A percentile compares a stretch with the other conserved stretches of the same genome.
phyloP scores from a whole-genome alignment of 2,113 vertebrate genomes.

The Phylloscopus trochilus region DNA sequence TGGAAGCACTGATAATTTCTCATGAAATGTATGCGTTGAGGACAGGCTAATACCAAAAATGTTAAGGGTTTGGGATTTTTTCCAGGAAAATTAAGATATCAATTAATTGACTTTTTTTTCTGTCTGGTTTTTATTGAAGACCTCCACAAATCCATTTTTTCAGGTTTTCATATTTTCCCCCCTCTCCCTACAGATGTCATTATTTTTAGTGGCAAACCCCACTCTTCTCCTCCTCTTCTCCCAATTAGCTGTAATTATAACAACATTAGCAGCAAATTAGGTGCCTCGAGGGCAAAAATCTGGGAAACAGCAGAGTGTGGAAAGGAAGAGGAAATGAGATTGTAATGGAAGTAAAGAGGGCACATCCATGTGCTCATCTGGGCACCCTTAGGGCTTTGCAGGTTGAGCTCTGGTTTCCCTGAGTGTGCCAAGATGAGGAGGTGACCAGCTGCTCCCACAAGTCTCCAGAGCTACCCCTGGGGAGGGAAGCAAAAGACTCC shows the following conservation, averaged over 20 bases:
- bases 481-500: not conserved
- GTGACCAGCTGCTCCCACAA: not conserved
- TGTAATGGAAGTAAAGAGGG: not conserved
- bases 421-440: not conserved
- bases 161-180: not conserved
- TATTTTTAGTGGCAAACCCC: conserved; percentile 13
- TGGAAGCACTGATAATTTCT: conserved; percentile 1
- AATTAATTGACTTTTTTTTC: not conserved
- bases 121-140: not conserved
- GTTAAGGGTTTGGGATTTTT: not conserved
- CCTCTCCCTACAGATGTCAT: not conserved
- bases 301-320: conserved; percentile 7
- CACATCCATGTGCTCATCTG: not conserved
- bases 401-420: not conserved
- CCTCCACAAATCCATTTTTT: conserved; percentile 13
- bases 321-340: not conserved
- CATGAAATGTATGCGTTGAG: not conserved
- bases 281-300: conserved; percentile 44
- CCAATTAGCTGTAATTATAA: conserved; percentile 52
- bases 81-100: conserved; percentile 13
- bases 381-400: not conserved
- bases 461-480: not conserved
- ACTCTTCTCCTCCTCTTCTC: conserved; percentile 6
- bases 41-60: not conserved
- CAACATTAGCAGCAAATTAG: conserved; percentile 23